Evolutionary conservation across 2,113 vertebrate species (phyloP), one percentile per base, ranked within the genome.

Genomic region (Zosterops hypoxanthus): DNA sequence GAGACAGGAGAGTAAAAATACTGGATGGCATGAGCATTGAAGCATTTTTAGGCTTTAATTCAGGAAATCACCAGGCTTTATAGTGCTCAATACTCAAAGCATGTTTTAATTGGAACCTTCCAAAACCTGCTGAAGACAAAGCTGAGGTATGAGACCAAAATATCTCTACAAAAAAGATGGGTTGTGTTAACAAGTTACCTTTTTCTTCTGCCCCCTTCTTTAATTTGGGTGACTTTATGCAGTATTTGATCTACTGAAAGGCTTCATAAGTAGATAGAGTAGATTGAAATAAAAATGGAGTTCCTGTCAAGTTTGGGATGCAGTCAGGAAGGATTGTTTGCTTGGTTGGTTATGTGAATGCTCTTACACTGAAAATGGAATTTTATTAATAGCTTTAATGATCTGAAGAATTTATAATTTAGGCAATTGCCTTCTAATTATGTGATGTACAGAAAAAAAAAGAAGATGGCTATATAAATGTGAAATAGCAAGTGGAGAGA

Each of bases 151-250:
- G 49, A 65, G 12, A 49, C 13, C 0, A 0, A 75, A 85, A 79
- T 11, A 5, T 14, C 12, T 46, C 18, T 33, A 44, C 8, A 19
- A 69, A 78, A 57, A 57, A 49, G 19, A 84, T 39, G 29, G 42
- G 24, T 2, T 4, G 1, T 20, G 8, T 6, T 36, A 64, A 31
- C 3, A 65, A 68, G 29, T 39, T 44, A 25, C 8, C 5, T 15
- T 49, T 47, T 56, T 31, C 8, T 25, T 28, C 50, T 24, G 9
- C 3, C 3, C 0, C 0, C 19, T 11, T n/a, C 41, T 59, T 57
- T 34, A 34, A 18, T 26, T 66, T 42, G 10, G 0, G 8, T 82
- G 53, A 65, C 23, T 52, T 31, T 31, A 8, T 72, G 36, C 22
- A 55, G 39, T 34, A 23, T 72, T 88, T 2, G 7, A 31, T 68